Evolutionary conservation across 1,140 invertebrate species (phyloP).

Genomic region (Drosophila baimaii): DNA sequence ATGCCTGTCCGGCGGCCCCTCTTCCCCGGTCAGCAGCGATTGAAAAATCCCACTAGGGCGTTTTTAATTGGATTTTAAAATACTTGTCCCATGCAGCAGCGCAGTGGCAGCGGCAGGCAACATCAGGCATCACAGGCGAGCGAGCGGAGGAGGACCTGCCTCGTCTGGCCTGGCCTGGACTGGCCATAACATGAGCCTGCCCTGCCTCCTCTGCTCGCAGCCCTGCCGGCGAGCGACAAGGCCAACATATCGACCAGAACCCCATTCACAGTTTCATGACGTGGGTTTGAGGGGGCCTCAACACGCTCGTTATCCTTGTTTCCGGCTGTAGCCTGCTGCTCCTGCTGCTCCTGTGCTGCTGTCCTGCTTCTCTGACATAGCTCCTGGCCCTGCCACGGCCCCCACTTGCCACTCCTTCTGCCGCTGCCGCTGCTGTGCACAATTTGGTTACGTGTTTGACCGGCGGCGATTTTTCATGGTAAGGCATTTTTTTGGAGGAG

Average conservation of each 20-base stretch:
- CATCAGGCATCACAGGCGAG: slow-evolving; percentile 68
- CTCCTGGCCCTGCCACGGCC: slow-evolving; percentile 26
- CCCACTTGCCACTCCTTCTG: slow-evolving; percentile 18
- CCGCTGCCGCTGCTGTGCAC: slow-evolving; percentile 51
- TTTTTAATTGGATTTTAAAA: slow-evolving; percentile 83
- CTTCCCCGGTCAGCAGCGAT: slow-evolving; percentile 62
- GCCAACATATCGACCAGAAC: slow-evolving; percentile 71
- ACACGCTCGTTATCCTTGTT: slow-evolving; percentile 83
- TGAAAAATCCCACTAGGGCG: slow-evolving; percentile 77
- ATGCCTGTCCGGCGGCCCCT: slow-evolving; percentile 37
- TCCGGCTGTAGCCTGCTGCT: slow-evolving; percentile 66
- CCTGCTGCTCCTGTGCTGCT: slow-evolving; percentile 24
- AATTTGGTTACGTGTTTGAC: slow-evolving; percentile 82
- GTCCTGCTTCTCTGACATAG: slow-evolving; percentile 19
- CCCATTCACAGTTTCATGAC: slow-evolving; percentile 40
- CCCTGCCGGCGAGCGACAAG: slow-evolving; percentile 37
- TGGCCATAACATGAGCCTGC: slow-evolving; percentile 46
- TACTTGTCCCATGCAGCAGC: slow-evolving; percentile 72
- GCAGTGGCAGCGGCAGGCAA: slow-evolving; percentile 50
- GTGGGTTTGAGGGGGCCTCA: slow-evolving; percentile 61
- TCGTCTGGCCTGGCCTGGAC: slow-evolving; percentile 38
- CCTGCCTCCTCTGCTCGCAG: slow-evolving; percentile 29
- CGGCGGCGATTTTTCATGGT: slow-evolving; percentile 79
- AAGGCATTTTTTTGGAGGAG: slow-evolving; percentile 55
- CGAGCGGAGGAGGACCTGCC: slow-evolving; percentile 27